Percentiles rank a stretch among this genome's conserved stretches.
phyloP scores from a whole-genome alignment of 1,140 invertebrate species.

The Trypoxylus dichotomus region DNA sequence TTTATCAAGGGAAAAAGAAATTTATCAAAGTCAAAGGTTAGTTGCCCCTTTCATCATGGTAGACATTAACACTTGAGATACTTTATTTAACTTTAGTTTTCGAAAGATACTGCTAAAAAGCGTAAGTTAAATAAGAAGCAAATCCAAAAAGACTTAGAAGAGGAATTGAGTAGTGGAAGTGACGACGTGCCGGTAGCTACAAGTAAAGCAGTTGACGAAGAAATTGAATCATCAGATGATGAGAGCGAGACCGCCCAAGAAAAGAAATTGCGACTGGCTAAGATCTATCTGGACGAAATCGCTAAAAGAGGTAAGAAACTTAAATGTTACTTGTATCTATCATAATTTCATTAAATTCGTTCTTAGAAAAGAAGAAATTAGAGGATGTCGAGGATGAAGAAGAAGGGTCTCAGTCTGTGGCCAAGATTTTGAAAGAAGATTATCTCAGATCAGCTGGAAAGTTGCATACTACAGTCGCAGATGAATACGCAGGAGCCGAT shows the following conservation, averaged over 20 bases:
- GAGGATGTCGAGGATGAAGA: conserved; percentile 28
- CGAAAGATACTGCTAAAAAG: conserved; percentile 38
- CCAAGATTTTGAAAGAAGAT: conserved; percentile 55
- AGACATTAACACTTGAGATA: conserved; percentile 36
- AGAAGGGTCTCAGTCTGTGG: neutral
- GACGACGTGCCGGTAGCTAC: neutral
- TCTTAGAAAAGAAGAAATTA: conserved; percentile 37
- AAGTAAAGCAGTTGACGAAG: neutral
- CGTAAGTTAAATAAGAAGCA: conserved; percentile 37
- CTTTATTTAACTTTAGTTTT: neutral
- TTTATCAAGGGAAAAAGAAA: conserved; percentile 63
- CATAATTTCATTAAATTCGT: conserved; percentile 28
- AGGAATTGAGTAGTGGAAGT: conserved; percentile 50
- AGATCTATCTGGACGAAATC: conserved; percentile 85
- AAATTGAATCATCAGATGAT: neutral
- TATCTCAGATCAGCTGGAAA: conserved; percentile 83
- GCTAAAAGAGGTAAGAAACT: conserved; percentile 65
- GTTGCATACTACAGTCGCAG: conserved; percentile 73
- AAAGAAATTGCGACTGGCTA: conserved; percentile 84
- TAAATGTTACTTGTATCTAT: conserved; percentile 39
- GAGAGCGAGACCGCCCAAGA: conserved; percentile 85
- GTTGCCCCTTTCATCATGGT: too few species aligned
- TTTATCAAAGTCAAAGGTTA: conserved; percentile 52
- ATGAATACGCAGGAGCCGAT: conserved; percentile 60
- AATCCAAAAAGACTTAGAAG: conserved; percentile 41